Base-by-base conservation (phyloP, 2,888 invertebrate species). In the Scaptomyza parva region DNA sequence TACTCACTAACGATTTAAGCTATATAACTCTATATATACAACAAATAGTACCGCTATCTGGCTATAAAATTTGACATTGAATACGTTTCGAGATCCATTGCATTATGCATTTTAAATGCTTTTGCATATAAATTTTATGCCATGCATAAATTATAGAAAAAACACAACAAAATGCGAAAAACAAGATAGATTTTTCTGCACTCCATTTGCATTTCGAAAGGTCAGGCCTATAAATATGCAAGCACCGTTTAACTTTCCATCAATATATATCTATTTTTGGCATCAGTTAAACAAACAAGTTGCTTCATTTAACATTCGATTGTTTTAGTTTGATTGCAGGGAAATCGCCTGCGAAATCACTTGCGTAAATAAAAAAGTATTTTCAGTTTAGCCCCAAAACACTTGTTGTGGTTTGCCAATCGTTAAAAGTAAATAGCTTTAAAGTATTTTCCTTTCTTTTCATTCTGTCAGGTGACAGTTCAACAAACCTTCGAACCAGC, bases 291-390 rank as follows among this genome's bases (percentile, higher is more conserved):
- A 28, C 59, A 72, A 72, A 68, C 53, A 72, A 53, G 68, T 53
- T 35, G 62, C 26, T 63, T 68, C 63, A 60, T 72, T 72, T 72
- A 72, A 68, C 63, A 53, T 30, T 24, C 35, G 60, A 73, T 63
- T 73, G 72, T 73, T 50, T 37, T 7, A 54, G 57, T 39, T 39
- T 45, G 73, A 72, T 73, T 73, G 67, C 40, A 57, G 33, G 17
- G n/a, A n/a, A 30, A 57, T 72, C 47, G 72, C 48, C 52, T 53
- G 45, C 40, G 39, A 66, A 28, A 28, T 12, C 80, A 80, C 65
- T 75, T 80, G 80, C 43, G 71, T 63, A 83, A 83, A 80, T 60
- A 76, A 2, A 1, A 22, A n/a, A n/a, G n/a, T n/a, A n/a, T n/a
- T 17, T 12, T 28, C 8, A 17, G 50, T 69, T 60, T 59, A 66